Evolutionary conservation across 2,797 vertebrate genomes (phyloP).

Genomic region (Hydrocynus forskahlii): DNA sequence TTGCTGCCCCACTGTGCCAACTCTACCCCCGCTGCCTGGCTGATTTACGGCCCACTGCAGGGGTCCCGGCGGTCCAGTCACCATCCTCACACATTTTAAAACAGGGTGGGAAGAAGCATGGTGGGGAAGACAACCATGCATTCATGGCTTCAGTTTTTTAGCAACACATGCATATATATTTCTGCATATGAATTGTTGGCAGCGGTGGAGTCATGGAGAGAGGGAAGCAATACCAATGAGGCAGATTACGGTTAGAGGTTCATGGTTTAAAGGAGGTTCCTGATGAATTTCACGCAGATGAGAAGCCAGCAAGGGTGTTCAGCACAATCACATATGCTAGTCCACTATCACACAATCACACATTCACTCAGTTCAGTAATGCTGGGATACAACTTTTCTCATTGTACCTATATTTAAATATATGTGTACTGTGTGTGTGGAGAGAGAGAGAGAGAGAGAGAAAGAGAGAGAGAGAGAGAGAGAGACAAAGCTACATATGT

Average conservation of each 20-base stretch:
- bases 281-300: slow-evolving; percentile 39
- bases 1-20: slow-evolving; percentile 42
- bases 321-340: not conserved
- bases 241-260: slow-evolving; percentile 25
- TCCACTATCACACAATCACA: not conserved
- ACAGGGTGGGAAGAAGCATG: not conserved
- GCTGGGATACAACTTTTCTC: too few species aligned
- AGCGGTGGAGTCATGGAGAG: slow-evolving; percentile 29
- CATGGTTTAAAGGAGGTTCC: too few species aligned
- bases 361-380: too few species aligned
- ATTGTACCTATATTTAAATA: too few species aligned
- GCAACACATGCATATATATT: slow-evolving; percentile 25
- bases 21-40: slow-evolving; percentile 36
- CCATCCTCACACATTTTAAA: slow-evolving; percentile 24
- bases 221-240: not conserved
- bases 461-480: too few species aligned
- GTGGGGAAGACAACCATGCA: slow-evolving; percentile 1
- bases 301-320: slow-evolving; percentile 18
- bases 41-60: slow-evolving; percentile 52
- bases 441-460: too few species aligned
- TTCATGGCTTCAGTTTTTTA: slow-evolving; percentile 24
- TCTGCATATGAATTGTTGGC: slow-evolving; percentile 23
- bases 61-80: slow-evolving; percentile 33
- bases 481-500: too few species aligned
- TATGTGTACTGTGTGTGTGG: too few species aligned